Percentiles rank a stretch among this genome's conserved stretches.
phyloP scores from a whole-genome alignment of 2,888 invertebrate species.

The Helicoverpa assulta region DNA sequence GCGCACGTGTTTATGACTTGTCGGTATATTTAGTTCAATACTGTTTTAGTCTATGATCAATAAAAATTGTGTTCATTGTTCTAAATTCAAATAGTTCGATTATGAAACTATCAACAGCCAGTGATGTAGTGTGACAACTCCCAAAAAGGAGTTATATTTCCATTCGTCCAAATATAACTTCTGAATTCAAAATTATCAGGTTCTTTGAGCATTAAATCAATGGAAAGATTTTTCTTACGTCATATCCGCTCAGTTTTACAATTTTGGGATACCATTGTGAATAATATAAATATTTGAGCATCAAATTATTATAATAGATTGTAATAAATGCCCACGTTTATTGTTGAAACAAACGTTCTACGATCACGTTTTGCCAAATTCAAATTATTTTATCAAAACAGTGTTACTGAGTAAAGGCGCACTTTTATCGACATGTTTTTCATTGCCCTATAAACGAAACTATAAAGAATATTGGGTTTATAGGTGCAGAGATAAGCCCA shows the following conservation, averaged over 20 bases:
- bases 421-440: slow-evolving; percentile 16
- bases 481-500: slow-evolving; percentile 5
- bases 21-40: not conserved
- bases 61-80: not conserved
- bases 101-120: slow-evolving; percentile 3
- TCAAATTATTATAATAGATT: not conserved
- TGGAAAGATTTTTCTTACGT: slow-evolving; percentile 1
- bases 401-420: not conserved
- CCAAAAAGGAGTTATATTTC: too few relatives aligned
- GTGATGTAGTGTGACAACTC: too few relatives aligned
- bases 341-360: not conserved
- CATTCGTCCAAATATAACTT: too few relatives aligned
- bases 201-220: not conserved
- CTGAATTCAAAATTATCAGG: not conserved
- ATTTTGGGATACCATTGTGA: not conserved
- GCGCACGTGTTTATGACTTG: slow-evolving; percentile 8
- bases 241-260: slow-evolving; percentile 12
- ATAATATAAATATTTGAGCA: not conserved
- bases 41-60: not conserved
- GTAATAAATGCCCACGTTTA: not conserved
- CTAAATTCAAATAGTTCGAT: too few relatives aligned
- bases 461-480: slow-evolving; percentile 34
- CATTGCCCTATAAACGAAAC: slow-evolving; percentile 24
- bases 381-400: slow-evolving; percentile 7
- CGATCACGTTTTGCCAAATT: not conserved